A percentile compares a stretch with the other conserved stretches of the same genome.
Evolutionary conservation across 2,113 vertebrate species (phyloP).

Genomic region (Phalacrocorax aristotelis): DNA sequence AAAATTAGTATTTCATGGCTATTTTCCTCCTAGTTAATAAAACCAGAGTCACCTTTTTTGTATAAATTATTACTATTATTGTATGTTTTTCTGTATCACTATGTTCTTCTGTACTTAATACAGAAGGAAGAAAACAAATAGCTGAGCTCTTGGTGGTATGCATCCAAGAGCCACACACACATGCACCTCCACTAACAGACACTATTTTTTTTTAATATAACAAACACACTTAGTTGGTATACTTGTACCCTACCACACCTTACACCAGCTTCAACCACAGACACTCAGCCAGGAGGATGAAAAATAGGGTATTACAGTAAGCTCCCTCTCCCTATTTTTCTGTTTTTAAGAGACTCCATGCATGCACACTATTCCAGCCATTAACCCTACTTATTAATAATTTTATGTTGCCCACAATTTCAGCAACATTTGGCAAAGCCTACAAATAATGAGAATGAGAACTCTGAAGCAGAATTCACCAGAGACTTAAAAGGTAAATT

Average conservation of each 20-base stretch:
- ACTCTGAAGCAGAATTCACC: background rate
- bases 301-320: background rate
- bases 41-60: background rate
- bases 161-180: background rate
- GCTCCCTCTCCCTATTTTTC: background rate
- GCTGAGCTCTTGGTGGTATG: background rate
- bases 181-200: background rate
- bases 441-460: background rate
- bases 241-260: background rate
- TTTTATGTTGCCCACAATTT: background rate
- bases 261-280: background rate
- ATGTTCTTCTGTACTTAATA: background rate
- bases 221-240: background rate
- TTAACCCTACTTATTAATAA: background rate
- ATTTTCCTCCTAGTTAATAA: background rate
- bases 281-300: background rate
- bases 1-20: background rate
- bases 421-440: background rate
- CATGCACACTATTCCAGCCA: background rate
- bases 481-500: background rate
- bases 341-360: background rate
- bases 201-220: background rate
- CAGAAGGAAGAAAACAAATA: background rate
- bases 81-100: background rate
- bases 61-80: background rate